phyloP scores from a whole-genome alignment of 1,140 invertebrate species.

The Achroia grisella region DNA sequence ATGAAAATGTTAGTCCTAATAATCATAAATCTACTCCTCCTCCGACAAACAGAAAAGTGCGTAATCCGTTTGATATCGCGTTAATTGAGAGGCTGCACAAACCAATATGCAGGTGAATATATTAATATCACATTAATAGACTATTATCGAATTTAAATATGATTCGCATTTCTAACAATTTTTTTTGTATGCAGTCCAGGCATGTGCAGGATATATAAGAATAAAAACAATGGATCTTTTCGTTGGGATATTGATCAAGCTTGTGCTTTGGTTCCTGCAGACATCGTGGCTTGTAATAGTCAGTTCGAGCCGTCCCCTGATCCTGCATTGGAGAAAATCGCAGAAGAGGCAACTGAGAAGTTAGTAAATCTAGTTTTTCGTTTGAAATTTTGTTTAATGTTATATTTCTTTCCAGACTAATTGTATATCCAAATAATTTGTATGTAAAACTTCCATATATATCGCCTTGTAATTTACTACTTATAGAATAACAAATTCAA shows the following conservation, averaged over 20 bases:
- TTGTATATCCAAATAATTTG: too few species aligned
- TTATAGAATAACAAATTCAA: too few species aligned
- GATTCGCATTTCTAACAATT: neutral
- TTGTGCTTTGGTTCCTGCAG: conserved; percentile 55
- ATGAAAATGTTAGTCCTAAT: conserved; percentile 43
- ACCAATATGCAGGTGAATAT: conserved; percentile 67
- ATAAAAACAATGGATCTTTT: conserved; percentile 47
- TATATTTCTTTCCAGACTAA: too few species aligned
- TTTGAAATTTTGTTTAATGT: too few species aligned
- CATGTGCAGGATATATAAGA: conserved; percentile 71
- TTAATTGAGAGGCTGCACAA: conserved; percentile 63
- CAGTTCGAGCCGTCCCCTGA: conserved; percentile 71
- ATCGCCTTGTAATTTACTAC: too few species aligned
- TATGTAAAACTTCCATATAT: too few species aligned
- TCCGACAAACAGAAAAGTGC: conserved; percentile 49
- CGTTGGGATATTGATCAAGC: conserved; percentile 70
- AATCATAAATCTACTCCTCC: conserved; percentile 51
- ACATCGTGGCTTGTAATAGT: conserved; percentile 67
- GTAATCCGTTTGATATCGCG: conserved; percentile 69
- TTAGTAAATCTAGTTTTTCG: conserved; percentile 30
- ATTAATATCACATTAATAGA: neutral
- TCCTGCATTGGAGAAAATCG: conserved; percentile 61
- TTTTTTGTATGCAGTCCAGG: conserved; percentile 52
- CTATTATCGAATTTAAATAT: too few species aligned
- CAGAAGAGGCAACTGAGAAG: conserved; percentile 65